Evolutionary conservation across 2,113 vertebrate genomes (phyloP).

Genomic region (Abramis brama): DNA sequence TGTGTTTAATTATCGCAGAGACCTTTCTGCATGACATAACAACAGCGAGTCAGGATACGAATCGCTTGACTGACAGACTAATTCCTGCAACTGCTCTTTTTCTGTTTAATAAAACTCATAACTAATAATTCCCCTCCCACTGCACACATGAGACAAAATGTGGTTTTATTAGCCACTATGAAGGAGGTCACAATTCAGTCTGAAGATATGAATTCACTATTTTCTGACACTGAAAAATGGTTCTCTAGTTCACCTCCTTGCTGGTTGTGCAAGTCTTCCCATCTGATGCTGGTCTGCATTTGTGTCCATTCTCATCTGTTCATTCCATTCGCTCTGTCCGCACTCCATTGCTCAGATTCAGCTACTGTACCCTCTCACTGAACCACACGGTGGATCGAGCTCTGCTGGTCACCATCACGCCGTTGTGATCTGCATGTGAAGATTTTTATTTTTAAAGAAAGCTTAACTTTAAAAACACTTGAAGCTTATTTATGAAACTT

Average conservation of each 20-base stretch:
- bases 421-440: slow-evolving; percentile 41
- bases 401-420: slow-evolving; percentile 6
- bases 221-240: slow-evolving; percentile 13
- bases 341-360: slow-evolving; percentile 29
- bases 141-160: slow-evolving; percentile 43
- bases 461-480: background rate
- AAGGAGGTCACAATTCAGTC: slow-evolving; percentile 50
- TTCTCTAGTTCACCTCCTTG: slow-evolving; percentile 53
- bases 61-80: slow-evolving; percentile 49
- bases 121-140: background rate
- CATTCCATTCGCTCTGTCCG: slow-evolving; percentile 49
- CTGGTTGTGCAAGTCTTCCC: slow-evolving; percentile 67
- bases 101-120: background rate
- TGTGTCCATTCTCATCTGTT: slow-evolving; percentile 59
- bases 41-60: slow-evolving; percentile 20
- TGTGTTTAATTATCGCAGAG: background rate
- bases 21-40: background rate
- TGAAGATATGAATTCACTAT: background rate
- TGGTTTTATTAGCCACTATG: slow-evolving; percentile 46
- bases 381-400: slow-evolving; percentile 6
- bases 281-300: slow-evolving; percentile 56
- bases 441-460: background rate
- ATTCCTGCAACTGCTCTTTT: slow-evolving; percentile 12
- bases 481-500: slow-evolving; percentile 5
- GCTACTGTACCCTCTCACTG: background rate